phyloP scores from a whole-genome alignment of 1,140 invertebrate species.

The Hyles vespertilio region DNA sequence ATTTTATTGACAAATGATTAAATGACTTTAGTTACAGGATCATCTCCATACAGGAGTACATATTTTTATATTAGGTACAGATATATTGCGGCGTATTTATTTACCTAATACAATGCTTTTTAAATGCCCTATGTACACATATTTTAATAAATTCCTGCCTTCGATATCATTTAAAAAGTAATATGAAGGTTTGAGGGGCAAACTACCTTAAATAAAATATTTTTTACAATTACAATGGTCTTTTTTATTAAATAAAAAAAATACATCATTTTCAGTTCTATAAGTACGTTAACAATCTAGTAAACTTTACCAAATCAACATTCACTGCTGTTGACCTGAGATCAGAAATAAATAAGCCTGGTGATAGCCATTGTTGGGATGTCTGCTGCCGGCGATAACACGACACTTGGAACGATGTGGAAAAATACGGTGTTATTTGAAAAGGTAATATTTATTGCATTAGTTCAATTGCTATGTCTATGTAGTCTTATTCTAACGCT shows the following conservation, averaged over 20 bases:
- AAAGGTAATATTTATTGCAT: constrained; percentile 1
- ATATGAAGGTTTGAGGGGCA: neutral
- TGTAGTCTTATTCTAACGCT: constrained; percentile 2
- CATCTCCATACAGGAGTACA: no score
- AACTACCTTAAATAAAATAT: no score
- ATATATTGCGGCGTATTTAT: no score
- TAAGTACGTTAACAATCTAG: constrained; percentile 73
- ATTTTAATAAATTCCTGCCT: neutral
- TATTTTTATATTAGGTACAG: no score
- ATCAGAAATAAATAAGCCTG: constrained; percentile 65
- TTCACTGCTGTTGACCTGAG: constrained; percentile 58
- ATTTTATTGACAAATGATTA: no score
- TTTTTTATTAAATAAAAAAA: constrained; percentile 72
- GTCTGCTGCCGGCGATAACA: constrained; percentile 3
- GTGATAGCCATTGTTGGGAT: constrained; percentile 32
- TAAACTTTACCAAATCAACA: constrained; percentile 71
- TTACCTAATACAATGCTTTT: no score
- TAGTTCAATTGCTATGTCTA: constrained; percentile 4
- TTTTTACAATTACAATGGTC: constrained; percentile 37
- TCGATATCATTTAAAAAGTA: neutral
- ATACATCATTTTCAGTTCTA: constrained; percentile 66
- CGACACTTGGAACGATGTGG: no score
- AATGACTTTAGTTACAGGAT: no score
- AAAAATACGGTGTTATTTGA: no score
- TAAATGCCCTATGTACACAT: no score